phyloP scores from a whole-genome alignment of 2,113 vertebrate species.

The Mormyrus iriodes region DNA sequence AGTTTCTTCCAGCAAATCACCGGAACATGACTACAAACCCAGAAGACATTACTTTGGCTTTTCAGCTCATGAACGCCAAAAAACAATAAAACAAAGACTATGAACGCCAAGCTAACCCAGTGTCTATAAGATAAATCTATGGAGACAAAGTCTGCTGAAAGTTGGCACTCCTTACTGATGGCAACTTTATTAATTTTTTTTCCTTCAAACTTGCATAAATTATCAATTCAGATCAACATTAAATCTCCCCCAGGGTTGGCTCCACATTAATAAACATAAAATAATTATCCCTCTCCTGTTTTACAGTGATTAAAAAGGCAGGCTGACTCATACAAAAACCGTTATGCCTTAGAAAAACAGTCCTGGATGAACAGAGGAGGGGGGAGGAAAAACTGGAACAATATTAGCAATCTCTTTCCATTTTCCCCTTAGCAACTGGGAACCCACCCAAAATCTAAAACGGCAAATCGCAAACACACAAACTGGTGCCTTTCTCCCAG shows the following conservation, averaged over 20 bases:
- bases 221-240: slow-evolving; percentile 11
- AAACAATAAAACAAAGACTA: background rate
- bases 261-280: slow-evolving; percentile 16
- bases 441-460: background rate
- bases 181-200: background rate
- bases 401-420: slow-evolving; percentile 9
- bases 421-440: slow-evolving; percentile 1
- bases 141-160: background rate
- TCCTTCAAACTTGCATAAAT: background rate
- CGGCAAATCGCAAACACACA: background rate
- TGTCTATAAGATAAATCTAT: background rate
- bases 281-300: background rate
- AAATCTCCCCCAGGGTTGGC: background rate
- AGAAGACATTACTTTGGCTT: background rate
- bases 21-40: background rate
- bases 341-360: background rate
- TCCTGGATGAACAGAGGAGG: background rate
- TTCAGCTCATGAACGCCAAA: background rate
- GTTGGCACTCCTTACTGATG: background rate
- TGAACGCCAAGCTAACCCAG: background rate
- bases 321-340: slow-evolving; percentile 2
- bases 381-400: background rate
- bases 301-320: background rate
- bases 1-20: background rate
- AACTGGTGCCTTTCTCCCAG: background rate